Percentiles rank a stretch among this genome's conserved stretches.
Conservation (phyloP, 2,797 vertebrate genomes). For the Anguilla megastoma region DNA sequence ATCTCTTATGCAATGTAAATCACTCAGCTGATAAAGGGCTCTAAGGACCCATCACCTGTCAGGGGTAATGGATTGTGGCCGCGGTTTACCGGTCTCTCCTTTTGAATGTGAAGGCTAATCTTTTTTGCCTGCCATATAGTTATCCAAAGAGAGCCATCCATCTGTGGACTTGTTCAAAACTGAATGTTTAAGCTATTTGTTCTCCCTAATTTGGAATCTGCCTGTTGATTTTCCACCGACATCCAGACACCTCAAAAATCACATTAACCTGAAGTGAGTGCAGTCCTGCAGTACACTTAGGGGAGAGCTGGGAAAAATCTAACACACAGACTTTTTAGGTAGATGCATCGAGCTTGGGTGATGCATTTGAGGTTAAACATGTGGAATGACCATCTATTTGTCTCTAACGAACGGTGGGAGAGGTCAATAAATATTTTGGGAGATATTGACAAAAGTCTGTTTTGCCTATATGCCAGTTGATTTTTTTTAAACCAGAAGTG, state of each 20-base stretch:
- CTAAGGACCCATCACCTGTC: neutral
- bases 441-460: too few species aligned
- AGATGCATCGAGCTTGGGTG: too few species aligned
- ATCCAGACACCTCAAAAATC: neutral
- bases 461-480: too few species aligned
- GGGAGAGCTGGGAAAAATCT: neutral
- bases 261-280: neutral
- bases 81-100: neutral
- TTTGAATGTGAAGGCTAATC: slow-evolving; percentile 4
- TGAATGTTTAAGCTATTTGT: neutral
- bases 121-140: neutral
- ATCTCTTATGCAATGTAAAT: neutral
- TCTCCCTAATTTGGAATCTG: neutral
- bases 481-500: too few species aligned
- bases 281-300: neutral
- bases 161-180: neutral
- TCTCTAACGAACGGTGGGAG: too few species aligned
- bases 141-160: neutral
- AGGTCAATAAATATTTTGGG: too few species aligned
- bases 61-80: neutral
- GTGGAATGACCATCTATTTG: too few species aligned
- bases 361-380: too few species aligned
- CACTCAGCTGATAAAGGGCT: neutral
- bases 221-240: neutral
- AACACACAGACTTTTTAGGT: too few species aligned